Base-by-base conservation (phyloP, 2,888 invertebrate genomes). In the Mactromeris polynyma region DNA sequence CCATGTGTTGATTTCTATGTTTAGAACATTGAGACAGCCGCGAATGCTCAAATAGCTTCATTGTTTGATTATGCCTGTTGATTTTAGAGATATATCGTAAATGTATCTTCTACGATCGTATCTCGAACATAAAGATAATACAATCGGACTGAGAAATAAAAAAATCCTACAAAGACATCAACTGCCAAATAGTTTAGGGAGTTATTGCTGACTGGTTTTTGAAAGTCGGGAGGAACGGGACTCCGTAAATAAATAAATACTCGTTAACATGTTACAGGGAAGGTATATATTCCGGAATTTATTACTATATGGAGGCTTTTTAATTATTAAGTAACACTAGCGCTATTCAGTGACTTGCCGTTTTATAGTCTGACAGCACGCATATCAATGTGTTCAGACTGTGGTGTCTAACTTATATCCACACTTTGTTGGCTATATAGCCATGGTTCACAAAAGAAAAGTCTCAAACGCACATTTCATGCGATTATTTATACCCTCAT, bases 91-190 rank as follows among this genome's bases (percentile, higher is more conserved):
- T 64, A n/a, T n/a, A 64, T 26, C 2, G 58, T 64, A 64, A 64
- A 64, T 64, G 58, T 26, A 64, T 64, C n/a, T 64, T 64, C 58
- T n/a, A n/a, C 6, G 58, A 64, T 64, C 26, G n/a, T 64, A 64
- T 64, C 58, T n/a, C 3, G 26, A 64, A n/a, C 58, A 64, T 64
- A 64, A 64, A 64, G 58, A 64, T 64, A 64, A 64, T 26, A n/a
- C 7, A 6, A 26, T 64, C 26, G 9, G 58, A 64, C 26, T 64
- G n/a, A 64, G 58, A 64, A 64, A 64, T 64, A 64, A 64, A 64
- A 64, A 64, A 64, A n/a, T n/a, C 6, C 58, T 64, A 64, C 58
- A 64, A 64, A 58, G 7, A 64, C 58, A 64, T 64, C 58, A 64
- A 11, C n/a, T 64, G 58, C 58, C 58, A 64, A 64, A 21, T 64